Evolutionary conservation across 92 coral and sea anemone species (phyloP).

Genomic region (Pocillopora grandis): DNA sequence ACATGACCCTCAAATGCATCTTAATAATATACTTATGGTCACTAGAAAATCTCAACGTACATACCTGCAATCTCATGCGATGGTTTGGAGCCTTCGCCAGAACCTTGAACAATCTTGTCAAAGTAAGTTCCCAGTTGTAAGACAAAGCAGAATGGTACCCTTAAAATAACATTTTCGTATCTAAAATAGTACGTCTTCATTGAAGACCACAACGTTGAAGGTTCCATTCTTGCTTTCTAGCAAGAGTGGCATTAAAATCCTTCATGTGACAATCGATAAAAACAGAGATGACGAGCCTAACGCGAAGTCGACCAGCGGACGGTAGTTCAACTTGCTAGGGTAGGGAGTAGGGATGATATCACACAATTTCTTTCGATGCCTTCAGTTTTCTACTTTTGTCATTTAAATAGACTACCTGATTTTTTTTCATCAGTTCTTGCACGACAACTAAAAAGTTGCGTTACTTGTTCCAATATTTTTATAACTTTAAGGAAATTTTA

Average conservation of each 20-base stretch:
- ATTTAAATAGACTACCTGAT: too few relatives aligned
- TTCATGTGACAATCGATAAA: not conserved
- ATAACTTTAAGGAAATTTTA: not conserved
- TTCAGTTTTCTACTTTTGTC: not conserved
- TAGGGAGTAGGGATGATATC: not conserved
- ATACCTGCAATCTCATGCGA: slow-evolving; percentile 35
- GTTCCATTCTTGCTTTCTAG: not conserved
- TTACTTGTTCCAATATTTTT: too few relatives aligned
- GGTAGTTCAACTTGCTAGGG: not conserved
- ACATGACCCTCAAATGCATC: too few relatives aligned
- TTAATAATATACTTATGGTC: too few relatives aligned
- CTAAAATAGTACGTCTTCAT: slow-evolving; percentile 22
- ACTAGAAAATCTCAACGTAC: not conserved
- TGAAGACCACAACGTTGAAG: not conserved
- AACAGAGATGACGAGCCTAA: too few relatives aligned
- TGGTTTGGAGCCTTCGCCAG: slow-evolving; percentile 27
- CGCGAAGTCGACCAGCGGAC: not conserved
- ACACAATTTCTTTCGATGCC: not conserved
- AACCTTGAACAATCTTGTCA: slow-evolving; percentile 21
- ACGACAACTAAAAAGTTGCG: not conserved
- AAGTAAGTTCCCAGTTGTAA: slow-evolving; percentile 22
- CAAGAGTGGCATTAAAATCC: not conserved
- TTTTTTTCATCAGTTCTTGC: too few relatives aligned
- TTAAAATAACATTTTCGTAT: slow-evolving; percentile 33
- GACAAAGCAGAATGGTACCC: slow-evolving; percentile 37